Evolutionary conservation across 2,113 vertebrate genomes (phyloP).

Genomic region (Gobio gobio): DNA sequence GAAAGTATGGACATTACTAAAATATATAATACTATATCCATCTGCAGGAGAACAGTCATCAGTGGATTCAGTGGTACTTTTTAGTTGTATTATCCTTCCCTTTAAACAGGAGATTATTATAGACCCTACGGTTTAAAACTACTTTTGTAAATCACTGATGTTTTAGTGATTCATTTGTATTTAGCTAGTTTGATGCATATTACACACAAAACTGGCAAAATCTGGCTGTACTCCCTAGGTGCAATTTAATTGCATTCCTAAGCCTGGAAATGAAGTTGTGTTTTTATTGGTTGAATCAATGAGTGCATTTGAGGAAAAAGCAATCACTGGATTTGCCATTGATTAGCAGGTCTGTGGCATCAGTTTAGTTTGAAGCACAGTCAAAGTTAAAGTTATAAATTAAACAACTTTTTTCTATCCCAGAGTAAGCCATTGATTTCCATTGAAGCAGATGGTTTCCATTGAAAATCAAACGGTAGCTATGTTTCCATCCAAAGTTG

Average conservation of each 20-base stretch:
- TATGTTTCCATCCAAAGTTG: too few relatives aligned
- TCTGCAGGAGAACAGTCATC: neutral
- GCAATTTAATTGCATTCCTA: neutral
- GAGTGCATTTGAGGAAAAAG: too few relatives aligned
- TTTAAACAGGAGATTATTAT: neutral
- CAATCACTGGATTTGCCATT: too few relatives aligned
- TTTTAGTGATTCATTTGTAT: neutral
- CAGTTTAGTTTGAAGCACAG: too few relatives aligned
- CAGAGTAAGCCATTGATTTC: too few relatives aligned
- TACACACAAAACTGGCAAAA: neutral
- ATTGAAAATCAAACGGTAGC: too few relatives aligned
- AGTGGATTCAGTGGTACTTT: neutral
- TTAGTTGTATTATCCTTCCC: neutral
- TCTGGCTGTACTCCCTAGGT: neutral
- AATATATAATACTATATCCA: neutral
- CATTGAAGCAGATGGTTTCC: too few relatives aligned
- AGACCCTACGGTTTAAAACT: neutral
- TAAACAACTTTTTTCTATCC: too few relatives aligned
- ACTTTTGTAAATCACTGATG: neutral
- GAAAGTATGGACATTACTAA: neutral
- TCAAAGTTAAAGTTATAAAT: too few relatives aligned
- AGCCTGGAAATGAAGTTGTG: neutral
- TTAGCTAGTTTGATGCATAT: neutral
- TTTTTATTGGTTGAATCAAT: neutral
- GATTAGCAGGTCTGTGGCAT: too few relatives aligned